Evolutionary conservation across 1,140 invertebrate genomes (phyloP).

Genomic region (Platorchestia sp.): DNA sequence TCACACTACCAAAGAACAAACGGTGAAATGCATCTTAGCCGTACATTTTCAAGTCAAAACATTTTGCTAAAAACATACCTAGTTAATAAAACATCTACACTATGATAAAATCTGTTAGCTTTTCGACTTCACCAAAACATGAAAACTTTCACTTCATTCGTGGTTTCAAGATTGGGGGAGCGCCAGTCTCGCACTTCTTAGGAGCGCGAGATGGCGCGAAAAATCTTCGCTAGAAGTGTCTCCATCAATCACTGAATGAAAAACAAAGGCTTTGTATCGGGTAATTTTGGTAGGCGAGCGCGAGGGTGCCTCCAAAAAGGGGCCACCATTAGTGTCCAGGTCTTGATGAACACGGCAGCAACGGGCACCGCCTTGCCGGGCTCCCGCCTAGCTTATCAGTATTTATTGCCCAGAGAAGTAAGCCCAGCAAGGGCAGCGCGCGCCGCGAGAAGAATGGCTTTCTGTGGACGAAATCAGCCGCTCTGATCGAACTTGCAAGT

Average conservation of each 20-base stretch:
- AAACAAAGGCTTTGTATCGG: slow-evolving; percentile 43
- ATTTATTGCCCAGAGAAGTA: slow-evolving; percentile 28
- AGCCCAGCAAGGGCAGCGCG: neutral
- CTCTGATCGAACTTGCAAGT: neutral
- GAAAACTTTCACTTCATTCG: neutral
- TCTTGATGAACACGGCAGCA: slow-evolving; percentile 39
- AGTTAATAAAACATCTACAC: neutral
- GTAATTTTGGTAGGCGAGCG: slow-evolving; percentile 16
- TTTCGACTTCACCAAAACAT: neutral
- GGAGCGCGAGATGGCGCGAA: neutral
- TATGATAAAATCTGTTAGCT: neutral
- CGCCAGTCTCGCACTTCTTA: neutral
- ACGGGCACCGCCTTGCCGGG: neutral
- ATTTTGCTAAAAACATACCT: neutral
- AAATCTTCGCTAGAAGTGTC: neutral
- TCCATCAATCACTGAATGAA: slow-evolving; percentile 36
- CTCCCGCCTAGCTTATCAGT: slow-evolving; percentile 27
- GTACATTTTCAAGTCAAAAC: neutral
- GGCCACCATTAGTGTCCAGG: slow-evolving; percentile 14
- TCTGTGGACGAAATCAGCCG: neutral
- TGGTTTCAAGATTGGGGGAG: neutral
- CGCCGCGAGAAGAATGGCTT: slow-evolving; percentile 29
- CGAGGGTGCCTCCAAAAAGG: neutral
- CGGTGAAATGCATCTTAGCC: neutral
- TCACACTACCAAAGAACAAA: too few species aligned